These are phyloP conservation scores for Zeus faber DNA, from an alignment of 2,113 vertebrate species.

Conservation along the genomic window DNA sequence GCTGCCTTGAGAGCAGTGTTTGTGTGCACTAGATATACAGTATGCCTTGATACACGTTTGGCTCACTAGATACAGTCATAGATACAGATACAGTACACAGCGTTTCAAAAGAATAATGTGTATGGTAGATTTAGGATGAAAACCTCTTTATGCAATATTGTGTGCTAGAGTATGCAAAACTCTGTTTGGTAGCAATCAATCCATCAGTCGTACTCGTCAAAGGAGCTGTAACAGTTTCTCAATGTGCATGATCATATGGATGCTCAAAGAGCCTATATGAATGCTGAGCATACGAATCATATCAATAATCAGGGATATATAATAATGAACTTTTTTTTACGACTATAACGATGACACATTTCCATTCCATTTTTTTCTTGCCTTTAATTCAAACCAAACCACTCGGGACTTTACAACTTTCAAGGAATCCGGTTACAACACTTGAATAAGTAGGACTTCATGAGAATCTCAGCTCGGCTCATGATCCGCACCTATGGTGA, in stretches of 20 bases:
- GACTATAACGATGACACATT: neutral
- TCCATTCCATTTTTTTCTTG: neutral
- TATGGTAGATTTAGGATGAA: constrained; percentile 1
- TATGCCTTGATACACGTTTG: constrained; percentile 12
- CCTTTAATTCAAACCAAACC: neutral
- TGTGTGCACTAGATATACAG: constrained; percentile 1
- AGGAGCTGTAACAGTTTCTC: constrained; percentile 1
- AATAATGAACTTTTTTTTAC: no score
- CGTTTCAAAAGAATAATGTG: constrained; percentile 5
- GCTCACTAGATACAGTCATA: no score
- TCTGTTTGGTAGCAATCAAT: constrained; percentile 1
- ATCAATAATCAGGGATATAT: constrained; percentile 35
- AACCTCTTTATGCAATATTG: constrained; percentile 4
- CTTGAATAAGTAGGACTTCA: no score
- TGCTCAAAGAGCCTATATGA: constrained; percentile 12
- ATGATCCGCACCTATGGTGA: neutral
- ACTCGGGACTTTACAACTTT: neutral
- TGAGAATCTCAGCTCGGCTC: no score
- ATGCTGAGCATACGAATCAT: neutral
- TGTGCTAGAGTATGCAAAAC: constrained; percentile 34
- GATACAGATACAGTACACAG: constrained; percentile 57
- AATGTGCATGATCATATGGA: constrained; percentile 35
- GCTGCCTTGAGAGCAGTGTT: constrained; percentile 1
- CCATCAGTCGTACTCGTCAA: neutral
- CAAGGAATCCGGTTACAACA: no score